Evolutionary conservation across 2,113 vertebrate species (phyloP).

Genomic region (Aptenodytes forsteri): DNA sequence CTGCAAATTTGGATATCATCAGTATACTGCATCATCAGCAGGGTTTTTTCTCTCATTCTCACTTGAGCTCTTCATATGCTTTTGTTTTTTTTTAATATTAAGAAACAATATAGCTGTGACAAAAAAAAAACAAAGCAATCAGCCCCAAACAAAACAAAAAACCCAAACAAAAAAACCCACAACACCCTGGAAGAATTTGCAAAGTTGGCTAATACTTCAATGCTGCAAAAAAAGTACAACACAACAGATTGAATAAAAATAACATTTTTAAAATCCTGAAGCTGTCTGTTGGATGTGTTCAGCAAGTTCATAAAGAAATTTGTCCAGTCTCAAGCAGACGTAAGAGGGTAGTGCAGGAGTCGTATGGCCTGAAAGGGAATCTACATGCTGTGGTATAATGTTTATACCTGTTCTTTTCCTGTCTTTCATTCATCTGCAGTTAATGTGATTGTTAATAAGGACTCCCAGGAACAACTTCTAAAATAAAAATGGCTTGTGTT

Average conservation of each 20-base stretch:
- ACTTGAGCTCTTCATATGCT: neutral
- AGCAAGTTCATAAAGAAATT: neutral
- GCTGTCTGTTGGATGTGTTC: neutral
- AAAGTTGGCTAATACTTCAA: accelerated
- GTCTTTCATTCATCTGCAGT: neutral
- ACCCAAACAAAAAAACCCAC: no score
- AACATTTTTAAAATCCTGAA: neutral
- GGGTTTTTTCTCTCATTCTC: neutral
- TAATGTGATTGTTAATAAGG: neutral
- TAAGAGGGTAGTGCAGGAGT: neutral
- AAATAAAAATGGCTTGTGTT: neutral
- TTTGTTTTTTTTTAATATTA: neutral
- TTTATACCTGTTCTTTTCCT: neutral
- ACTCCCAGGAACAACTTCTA: neutral
- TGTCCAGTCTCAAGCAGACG: neutral
- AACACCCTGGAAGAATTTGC: neutral
- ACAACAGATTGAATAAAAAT: neutral
- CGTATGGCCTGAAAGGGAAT: neutral
- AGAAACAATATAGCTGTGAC: neutral
- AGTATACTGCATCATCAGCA: neutral
- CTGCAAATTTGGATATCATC: neutral
- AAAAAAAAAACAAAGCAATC: neutral
- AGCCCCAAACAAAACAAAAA: neutral
- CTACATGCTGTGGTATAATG: neutral
- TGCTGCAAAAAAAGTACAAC: neutral